phyloP scores from a whole-genome alignment of 2,888 invertebrate species.

The Thyatira batis region DNA sequence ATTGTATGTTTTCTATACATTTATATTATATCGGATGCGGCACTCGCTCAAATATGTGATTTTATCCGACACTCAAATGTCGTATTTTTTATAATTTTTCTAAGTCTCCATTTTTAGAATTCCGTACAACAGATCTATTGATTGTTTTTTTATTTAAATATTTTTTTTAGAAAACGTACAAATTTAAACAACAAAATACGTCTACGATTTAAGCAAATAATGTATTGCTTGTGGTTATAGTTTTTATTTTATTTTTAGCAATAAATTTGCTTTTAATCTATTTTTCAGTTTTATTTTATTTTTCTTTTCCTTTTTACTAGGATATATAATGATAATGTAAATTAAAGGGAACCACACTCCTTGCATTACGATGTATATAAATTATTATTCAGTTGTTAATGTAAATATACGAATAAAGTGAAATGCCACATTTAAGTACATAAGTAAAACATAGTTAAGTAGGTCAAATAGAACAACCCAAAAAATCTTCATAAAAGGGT shows the following conservation, averaged over 20 bases:
- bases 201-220: slow-evolving; percentile 62
- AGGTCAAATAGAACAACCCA: slow-evolving; percentile 53
- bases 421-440: slow-evolving; percentile 55
- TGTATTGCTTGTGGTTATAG: slow-evolving; percentile 78
- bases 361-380: slow-evolving; percentile 76
- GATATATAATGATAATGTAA: slow-evolving; percentile 53
- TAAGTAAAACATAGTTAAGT: slow-evolving; percentile 51
- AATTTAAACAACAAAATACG: slow-evolving; percentile 64
- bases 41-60: slow-evolving; percentile 67
- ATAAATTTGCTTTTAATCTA: slow-evolving; percentile 80
- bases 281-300: slow-evolving; percentile 69
- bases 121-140: slow-evolving; percentile 29
- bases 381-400: slow-evolving; percentile 52
- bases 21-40: slow-evolving; percentile 63
- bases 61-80: slow-evolving; percentile 35
- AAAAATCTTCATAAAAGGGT: slow-evolving; percentile 46
- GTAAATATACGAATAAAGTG: slow-evolving; percentile 53
- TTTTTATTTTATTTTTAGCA: slow-evolving; percentile 80
- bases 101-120: slow-evolving; percentile 23
- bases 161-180: slow-evolving; percentile 75
- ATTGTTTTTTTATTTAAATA: slow-evolving; percentile 52
- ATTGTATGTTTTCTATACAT: slow-evolving; percentile 70
- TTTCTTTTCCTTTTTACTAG: slow-evolving; percentile 51
- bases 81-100: slow-evolving; percentile 35
- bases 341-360: slow-evolving; percentile 80